Evolutionary conservation across 2,797 vertebrate genomes (phyloP), one percentile per base, ranked within the genome.

Genomic region (Hydrolagus colliei): DNA sequence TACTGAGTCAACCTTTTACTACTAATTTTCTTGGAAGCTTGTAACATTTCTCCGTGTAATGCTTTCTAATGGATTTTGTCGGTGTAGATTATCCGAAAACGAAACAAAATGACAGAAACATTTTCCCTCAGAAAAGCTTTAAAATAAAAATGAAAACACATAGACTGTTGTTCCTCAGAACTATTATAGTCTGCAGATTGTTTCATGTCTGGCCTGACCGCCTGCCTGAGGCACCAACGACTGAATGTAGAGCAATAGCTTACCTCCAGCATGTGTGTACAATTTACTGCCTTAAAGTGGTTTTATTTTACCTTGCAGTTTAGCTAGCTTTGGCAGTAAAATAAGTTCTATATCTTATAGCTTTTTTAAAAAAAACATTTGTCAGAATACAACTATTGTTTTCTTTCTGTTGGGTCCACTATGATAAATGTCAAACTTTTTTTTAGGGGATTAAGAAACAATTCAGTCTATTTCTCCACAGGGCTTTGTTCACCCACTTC

Each of bases 301-400:
- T 80, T 67, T 80, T 67, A 80, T 80, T 80, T 80, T 80, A 65
- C 13, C 32, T 14, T 35, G 22, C 67, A 16, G 78, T 2, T 80
- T 80, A 67, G 62, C 62, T 80, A 67, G 62, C 62, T 63, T 9
- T 71, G 27, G 71, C 32, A 84, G 35, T n/a, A 41, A n/a, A 71
- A 71, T 35, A 20, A 68, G 35, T 52, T 41, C 18, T 71, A 18
- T 71, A 68, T 71, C 35, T 68, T n/a, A 52, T 68, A 20, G 71
- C 27, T 41, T 84, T 71, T 52, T 52, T 52, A 52, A 52, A 52
- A 52, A 6, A 52, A 52, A 16, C 9, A 71, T 84, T 82, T 84
- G 65, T 4, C 32, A 71, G 16, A 71, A 84, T 32, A 35, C n/a
- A 1, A 84, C 22, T 18, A 65, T 80, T 80, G 62, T 67, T 63